Percentiles rank a stretch among this genome's conserved stretches.
Conservation (phyloP, 2,888 invertebrate species). For the Dilophus febrilis region DNA sequence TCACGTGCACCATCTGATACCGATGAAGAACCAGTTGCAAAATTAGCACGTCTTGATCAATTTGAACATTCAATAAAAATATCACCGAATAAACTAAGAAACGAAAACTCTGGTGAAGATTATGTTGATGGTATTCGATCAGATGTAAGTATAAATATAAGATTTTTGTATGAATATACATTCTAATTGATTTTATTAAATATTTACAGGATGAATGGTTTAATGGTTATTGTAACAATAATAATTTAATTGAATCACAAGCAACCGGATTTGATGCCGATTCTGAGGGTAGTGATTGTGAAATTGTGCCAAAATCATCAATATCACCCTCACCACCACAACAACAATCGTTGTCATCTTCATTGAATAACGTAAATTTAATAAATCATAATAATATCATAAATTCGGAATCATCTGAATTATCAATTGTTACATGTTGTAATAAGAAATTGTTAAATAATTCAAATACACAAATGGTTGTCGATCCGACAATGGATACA, state of each 20-base stretch:
- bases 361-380: too few relatives aligned
- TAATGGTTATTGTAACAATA: constrained; percentile 1
- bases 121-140: constrained; percentile 4
- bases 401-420: too few relatives aligned
- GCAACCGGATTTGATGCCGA: constrained; percentile 39
- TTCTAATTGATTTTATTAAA: too few relatives aligned
- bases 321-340: too few relatives aligned
- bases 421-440: too few relatives aligned
- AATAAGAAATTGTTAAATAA: too few relatives aligned
- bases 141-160: constrained; percentile 1
- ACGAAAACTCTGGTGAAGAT: background rate
- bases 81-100: background rate
- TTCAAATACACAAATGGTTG: too few relatives aligned
- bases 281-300: constrained; percentile 35
- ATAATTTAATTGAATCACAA: constrained; percentile 4
- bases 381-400: too few relatives aligned
- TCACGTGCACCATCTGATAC: constrained; percentile 35
- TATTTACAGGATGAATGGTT: constrained; percentile 4
- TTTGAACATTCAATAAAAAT: background rate
- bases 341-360: constrained; percentile 5
- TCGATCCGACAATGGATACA: too few relatives aligned
- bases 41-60: constrained; percentile 45
- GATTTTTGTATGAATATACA: too few relatives aligned
- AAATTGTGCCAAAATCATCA: constrained; percentile 19
- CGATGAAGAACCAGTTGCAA: constrained; percentile 60